Base-by-base conservation (phyloP, 2,113 vertebrate genomes). In the Dasyurus viverrinus region DNA sequence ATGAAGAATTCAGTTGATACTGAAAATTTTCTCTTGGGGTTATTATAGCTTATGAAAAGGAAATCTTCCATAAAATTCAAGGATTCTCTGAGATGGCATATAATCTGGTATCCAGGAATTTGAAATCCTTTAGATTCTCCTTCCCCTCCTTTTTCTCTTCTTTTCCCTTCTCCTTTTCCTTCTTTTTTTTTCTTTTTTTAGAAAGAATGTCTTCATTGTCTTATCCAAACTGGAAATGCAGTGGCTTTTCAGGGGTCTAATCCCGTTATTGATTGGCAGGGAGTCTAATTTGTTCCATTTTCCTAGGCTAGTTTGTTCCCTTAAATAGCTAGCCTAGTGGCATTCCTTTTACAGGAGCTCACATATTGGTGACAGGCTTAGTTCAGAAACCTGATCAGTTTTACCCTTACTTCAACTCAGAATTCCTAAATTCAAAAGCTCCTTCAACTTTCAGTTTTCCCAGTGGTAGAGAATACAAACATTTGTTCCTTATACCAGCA, bases 71-170 rank as follows among this genome's bases (percentile, higher is more conserved):
- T 48, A 92, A 92, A 94, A 93, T 60, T 36, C 53, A 91, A 23
- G 24, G 42, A 84, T 91, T 95, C 76, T 93, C 46, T 55, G 54
- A 92, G 92, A 90, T 92, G 91, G 36, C 2, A 57, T 10, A 9
- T 60, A 53, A 95, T 57, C 92, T 97, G 48, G 68, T 52, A 94
- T 76, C 48, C 30, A 90, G 27, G 11, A 24, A 53, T 91, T 90
- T 76, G 53, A 89, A 25, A 19, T 50, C 5, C 48, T 5, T 92
- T 95, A 93, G 36, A 84, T 50, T 94, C 91, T n/a, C 3, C 47
- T 42, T 48, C 48, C 90, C 54, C 30, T 52, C 6, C 53, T 6
- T 92, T 93, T 94, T 27, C 68, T 47, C 92, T 89, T 42, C 50
- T 36, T 68, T 3, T 4, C 36, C 30, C 9, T 68, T 12, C 11